Base-by-base conservation (phyloP, 1,140 invertebrate genomes). In the Nasonia vitripennis region DNA sequence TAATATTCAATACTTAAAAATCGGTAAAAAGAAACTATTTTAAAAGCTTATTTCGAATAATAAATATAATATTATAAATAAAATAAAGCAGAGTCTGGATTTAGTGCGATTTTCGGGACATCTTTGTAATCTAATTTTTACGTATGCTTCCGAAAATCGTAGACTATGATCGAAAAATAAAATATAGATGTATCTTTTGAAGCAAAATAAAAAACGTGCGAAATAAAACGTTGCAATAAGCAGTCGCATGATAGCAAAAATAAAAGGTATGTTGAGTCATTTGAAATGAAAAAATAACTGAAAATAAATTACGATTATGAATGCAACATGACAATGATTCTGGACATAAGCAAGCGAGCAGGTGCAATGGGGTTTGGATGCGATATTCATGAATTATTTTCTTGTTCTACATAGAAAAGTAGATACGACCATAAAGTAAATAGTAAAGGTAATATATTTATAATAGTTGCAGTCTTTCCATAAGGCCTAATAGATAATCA, bases 341-440 rank as follows among this genome's bases (percentile, higher is more conserved):
- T 82, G 78, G 34, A 77, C 3, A 81, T 48, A 85, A 85, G 78
- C 80, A 86, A 86, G 84, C 84, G 80, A 86, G 79, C 84, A 78
- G 31, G 74, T 86, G 80, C 84, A 86, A 70, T 82, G 37, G 14
- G 78, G 17, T 5, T 17, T 71, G 27, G 23, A 31, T 71, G 70
- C 70, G 27, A 71, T 34, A 71, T 71, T 75, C 74, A 37, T 73
- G 34, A 12, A 9, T 55, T 71, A 70, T 78, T 11, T 55, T 48
- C 10, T 11, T 70, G 3, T 77, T 62, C 11, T 31, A 45, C 62
- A 27, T n/a, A 55, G 20, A 17, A 77, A n/a, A 20, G 31, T 6
- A 23, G 23, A 37, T 71, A 84, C 55, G 14, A 27, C 37, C 67
- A 45, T 45, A 45, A 45, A 17, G 51, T 55, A 55, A 17, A 20